Percentiles rank a stretch among this genome's conserved stretches.
Evolutionary conservation across 2,888 invertebrate genomes (phyloP).

Genomic region (Hetaerina titia): DNA sequence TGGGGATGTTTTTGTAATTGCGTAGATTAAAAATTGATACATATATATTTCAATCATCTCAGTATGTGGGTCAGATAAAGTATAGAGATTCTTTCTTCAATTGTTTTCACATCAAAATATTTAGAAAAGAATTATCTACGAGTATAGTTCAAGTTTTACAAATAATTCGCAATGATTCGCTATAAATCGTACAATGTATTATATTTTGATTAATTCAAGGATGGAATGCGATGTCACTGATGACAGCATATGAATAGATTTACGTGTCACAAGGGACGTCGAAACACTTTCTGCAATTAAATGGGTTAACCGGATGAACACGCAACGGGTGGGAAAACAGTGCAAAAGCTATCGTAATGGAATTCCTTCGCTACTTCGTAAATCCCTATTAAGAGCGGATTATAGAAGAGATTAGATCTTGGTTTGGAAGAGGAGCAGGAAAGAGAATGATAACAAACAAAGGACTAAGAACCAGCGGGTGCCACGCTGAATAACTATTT

Average conservation of each 20-base stretch:
- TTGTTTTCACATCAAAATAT: too few relatives aligned
- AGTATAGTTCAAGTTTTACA: too few relatives aligned
- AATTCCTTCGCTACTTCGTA: background rate
- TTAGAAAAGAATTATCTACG: too few relatives aligned
- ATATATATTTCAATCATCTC: too few relatives aligned
- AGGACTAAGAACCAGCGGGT: background rate
- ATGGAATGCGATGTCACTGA: background rate
- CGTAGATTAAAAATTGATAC: too few relatives aligned
- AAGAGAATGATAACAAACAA: background rate
- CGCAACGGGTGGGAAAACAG: background rate
- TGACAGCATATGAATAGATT: background rate
- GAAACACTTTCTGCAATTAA: background rate
- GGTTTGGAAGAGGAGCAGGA: background rate
- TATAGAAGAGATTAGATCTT: background rate
- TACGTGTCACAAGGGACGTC: background rate
- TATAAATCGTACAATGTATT: too few relatives aligned
- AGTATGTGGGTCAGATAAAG: too few relatives aligned
- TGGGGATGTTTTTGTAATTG: too few relatives aligned
- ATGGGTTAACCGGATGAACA: background rate
- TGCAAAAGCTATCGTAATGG: constrained; percentile 9
- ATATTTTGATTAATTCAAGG: too few relatives aligned
- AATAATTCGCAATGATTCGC: too few relatives aligned
- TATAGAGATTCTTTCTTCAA: too few relatives aligned
- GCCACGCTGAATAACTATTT: background rate
- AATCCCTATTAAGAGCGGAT: background rate